Evolutionary conservation across 2,113 vertebrate genomes (phyloP).

Genomic region (Astatoreochromis straeleni): DNA sequence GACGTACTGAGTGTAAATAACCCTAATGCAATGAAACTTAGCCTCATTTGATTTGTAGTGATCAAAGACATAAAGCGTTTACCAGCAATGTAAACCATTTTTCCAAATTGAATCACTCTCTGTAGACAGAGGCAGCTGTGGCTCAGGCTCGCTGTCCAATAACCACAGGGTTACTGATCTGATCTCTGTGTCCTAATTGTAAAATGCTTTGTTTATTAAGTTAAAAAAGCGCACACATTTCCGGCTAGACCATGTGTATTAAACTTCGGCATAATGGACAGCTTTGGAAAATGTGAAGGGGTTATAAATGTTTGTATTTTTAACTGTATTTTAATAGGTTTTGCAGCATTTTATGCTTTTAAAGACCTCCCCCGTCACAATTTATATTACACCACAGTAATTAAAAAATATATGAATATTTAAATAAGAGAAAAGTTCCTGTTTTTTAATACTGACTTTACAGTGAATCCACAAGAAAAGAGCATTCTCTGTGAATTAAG

Average conservation of each 20-base stretch:
- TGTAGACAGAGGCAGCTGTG: not conserved
- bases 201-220: not conserved
- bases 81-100: not conserved
- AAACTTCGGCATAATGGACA: not conserved
- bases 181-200: not conserved
- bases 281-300: not conserved
- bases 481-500: not conserved
- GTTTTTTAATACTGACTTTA: not conserved
- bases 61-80: not conserved
- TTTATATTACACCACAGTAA: not conserved
- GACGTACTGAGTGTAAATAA: not conserved
- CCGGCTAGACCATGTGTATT: not conserved
- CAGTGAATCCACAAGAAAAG: not conserved
- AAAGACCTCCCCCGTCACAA: not conserved
- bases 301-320: not conserved
- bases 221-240: not conserved
- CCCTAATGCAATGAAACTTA: not conserved
- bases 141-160: not conserved
- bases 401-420: not conserved
- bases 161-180: not conserved
- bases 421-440: not conserved
- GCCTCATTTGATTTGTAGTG: not conserved
- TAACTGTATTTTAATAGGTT: not conserved
- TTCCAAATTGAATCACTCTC: not conserved
- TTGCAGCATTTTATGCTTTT: not conserved